Evolutionary conservation across 2,113 vertebrate genomes (phyloP), one percentile per base, ranked within the genome.

Genomic region (Centropus bengalensis): DNA sequence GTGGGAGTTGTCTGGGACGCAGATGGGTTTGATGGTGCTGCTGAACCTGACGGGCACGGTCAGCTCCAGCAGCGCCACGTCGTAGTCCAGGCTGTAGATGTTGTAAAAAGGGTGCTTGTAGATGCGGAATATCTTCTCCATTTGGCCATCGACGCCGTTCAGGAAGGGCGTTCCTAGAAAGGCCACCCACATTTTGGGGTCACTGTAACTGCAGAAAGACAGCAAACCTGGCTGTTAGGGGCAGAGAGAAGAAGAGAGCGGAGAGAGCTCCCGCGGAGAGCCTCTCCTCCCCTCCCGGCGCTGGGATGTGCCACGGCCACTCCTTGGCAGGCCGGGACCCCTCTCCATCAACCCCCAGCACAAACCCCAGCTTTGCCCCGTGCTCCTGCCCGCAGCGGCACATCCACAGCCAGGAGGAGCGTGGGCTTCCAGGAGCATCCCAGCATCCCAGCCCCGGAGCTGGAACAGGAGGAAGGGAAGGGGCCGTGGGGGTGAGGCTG

Each of bases 51-150:
- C 96, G 0, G 99, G 98, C 18, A 82, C 84, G 0, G 93, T 96
- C 91, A 99, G 97, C 97, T 99, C 98, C 23, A 99, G 93, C 81
- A 99, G 97, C 20, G 99, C 99, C 94, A 99, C 98, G 3, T 99
- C 99, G 0, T 98, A 98, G 94, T 99, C 98, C 96, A 99, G 98
- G 58, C 94, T 99, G 97, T 98, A 99, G 88, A 97, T 75, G 13
- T 99, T 99, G 97, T 99, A 99, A 88, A 96, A 98, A 0, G 99
- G 98, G 85, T 99, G 99, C 79, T 98, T 97, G 97, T 98, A 94
- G 92, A 99, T 97, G 49, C 97, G 98, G 59, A 98, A 98, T 91
- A 99, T 97, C 38, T 98, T 99, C 70, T 99, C 98, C 87, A 98
- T 95, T 93, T 98, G 97, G 60, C 99, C 98, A 3, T 98, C 98